Conservation (phyloP, 2,113 vertebrate species). For the Oxyura jamaicensis region DNA sequence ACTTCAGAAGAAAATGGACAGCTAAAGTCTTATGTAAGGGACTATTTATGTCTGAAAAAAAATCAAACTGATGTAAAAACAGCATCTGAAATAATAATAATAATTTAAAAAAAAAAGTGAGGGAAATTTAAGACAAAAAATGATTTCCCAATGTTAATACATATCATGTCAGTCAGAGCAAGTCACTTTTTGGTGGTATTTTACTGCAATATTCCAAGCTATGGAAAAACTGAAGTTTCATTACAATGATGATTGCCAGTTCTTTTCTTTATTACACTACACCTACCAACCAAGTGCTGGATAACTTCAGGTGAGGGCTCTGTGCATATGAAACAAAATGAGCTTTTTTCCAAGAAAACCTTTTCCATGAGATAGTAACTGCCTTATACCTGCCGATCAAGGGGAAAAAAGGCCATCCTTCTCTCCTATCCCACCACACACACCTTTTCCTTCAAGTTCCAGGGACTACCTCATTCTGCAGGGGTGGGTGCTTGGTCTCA, state of each 20-base stretch:
- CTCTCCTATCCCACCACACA: no score
- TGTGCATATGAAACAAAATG: neutral
- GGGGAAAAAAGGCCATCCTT: neutral
- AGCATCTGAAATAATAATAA: neutral
- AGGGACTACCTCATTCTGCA: neutral
- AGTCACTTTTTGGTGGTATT: neutral
- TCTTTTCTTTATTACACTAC: neutral
- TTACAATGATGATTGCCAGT: neutral
- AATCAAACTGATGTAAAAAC: neutral
- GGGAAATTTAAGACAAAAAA: constrained; percentile 12
- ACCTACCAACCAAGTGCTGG: neutral
- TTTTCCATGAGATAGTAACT: neutral
- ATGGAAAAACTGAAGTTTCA: neutral
- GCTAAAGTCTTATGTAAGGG: constrained; percentile 11
- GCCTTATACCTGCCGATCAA: neutral
- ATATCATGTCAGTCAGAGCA: neutral
- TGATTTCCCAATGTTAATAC: neutral
- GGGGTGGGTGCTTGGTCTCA: neutral
- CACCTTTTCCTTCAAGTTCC: neutral
- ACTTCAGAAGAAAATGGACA: constrained; percentile 5
- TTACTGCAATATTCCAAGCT: constrained; percentile 11
- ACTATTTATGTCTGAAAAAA: neutral
- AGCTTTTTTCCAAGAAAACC: neutral
- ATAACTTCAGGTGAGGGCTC: neutral
- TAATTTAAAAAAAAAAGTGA: neutral